phyloP scores from a whole-genome alignment of 2,888 invertebrate species.

The Eulithis testata region DNA sequence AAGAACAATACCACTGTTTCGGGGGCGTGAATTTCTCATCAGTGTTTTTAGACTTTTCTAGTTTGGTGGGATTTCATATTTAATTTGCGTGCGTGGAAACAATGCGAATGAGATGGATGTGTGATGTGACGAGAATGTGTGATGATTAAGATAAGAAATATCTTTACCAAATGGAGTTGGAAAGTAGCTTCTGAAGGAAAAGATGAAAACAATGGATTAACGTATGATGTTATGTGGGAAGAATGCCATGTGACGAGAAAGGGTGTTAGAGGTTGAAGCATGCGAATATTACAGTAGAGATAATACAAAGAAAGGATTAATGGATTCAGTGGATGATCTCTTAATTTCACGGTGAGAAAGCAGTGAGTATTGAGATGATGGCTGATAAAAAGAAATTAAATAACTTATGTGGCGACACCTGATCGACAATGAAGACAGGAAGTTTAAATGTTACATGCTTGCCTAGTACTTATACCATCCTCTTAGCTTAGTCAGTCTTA shows the following conservation, averaged over 20 bases:
- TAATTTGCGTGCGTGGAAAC: neutral
- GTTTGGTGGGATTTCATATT: neutral
- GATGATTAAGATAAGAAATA: neutral
- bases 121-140: neutral
- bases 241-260: too few relatives aligned
- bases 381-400: neutral
- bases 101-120: neutral
- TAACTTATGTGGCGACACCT: neutral
- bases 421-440: neutral
- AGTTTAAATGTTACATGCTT: too few relatives aligned
- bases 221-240: too few relatives aligned
- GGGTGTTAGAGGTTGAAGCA: too few relatives aligned
- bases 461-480: too few relatives aligned
- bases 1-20: slow-evolving; percentile 31
- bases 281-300: too few relatives aligned
- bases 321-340: neutral
- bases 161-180: neutral
- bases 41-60: slow-evolving; percentile 1
- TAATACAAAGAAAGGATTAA: too few relatives aligned
- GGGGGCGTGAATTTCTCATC: slow-evolving; percentile 14
- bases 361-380: neutral
- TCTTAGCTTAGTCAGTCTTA: too few relatives aligned
- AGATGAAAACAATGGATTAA: too few relatives aligned
- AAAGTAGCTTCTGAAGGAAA: neutral
- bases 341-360: too few relatives aligned